phyloP scores from a whole-genome alignment of 2,113 vertebrate genomes.

The Odocoileus virginianus region DNA sequence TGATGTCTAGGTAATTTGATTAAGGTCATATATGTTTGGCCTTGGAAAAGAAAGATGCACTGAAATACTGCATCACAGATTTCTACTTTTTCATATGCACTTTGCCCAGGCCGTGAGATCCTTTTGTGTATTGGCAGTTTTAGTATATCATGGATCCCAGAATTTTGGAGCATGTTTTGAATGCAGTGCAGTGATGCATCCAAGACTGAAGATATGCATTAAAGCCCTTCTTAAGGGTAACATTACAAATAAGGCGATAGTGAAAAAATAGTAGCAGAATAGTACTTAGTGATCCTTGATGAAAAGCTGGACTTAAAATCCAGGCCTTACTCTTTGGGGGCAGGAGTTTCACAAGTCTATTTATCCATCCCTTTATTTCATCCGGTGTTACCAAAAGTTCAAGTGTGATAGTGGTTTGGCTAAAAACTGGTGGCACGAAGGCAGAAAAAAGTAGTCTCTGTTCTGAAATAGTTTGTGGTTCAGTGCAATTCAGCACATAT shows the following conservation, averaged over 20 bases:
- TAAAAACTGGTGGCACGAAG: not conserved
- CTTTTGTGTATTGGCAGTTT: slow-evolving; percentile 13
- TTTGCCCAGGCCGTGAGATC: slow-evolving; percentile 17
- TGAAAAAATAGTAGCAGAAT: not conserved
- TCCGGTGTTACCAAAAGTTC: not conserved
- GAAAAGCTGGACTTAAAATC: not conserved
- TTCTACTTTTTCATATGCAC: not conserved
- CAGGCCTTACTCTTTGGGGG: not conserved
- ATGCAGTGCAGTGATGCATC: not conserved
- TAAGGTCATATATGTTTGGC: not conserved
- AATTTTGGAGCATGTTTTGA: not conserved
- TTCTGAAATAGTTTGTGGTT: not conserved
- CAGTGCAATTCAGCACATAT: not conserved
- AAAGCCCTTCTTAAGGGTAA: not conserved
- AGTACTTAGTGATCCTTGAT: not conserved
- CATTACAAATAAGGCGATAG: not conserved
- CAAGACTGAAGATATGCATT: not conserved
- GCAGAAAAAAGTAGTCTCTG: not conserved
- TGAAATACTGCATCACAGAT: slow-evolving; percentile 29
- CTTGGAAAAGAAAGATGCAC: not conserved
- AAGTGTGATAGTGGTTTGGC: not conserved
- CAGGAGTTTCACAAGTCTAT: not conserved
- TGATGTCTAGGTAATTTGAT: slow-evolving; percentile 46
- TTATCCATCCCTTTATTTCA: not conserved
- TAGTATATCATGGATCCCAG: not conserved